phyloP scores from a whole-genome alignment of 2,888 invertebrate species.

The Ophioninae sp. region DNA sequence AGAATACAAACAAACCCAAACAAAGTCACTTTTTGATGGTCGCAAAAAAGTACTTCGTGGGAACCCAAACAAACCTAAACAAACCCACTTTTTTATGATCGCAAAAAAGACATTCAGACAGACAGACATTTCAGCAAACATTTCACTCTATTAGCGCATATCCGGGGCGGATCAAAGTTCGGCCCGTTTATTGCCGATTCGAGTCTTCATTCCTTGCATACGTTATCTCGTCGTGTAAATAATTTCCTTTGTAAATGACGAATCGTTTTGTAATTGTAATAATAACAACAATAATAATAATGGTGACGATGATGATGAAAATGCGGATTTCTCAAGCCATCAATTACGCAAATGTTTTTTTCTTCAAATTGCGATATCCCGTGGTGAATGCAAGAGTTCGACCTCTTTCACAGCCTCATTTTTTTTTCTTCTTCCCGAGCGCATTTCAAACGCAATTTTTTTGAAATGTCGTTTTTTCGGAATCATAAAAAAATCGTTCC shows the following conservation, averaged over 20 bases:
- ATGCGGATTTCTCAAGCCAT: neutral
- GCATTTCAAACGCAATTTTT: too few species aligned
- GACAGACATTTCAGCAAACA: too few species aligned
- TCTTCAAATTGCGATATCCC: neutral
- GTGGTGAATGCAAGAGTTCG: neutral
- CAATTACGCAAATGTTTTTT: neutral
- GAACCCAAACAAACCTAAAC: too few species aligned
- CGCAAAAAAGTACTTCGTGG: too few species aligned
- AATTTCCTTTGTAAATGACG: slow-evolving; percentile 25
- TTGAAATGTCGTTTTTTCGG: too few species aligned
- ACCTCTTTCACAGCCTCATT: too few species aligned
- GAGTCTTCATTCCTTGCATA: neutral
- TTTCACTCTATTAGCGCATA: neutral
- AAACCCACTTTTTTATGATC: too few species aligned
- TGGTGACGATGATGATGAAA: slow-evolving; percentile 37
- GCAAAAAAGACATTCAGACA: too few species aligned
- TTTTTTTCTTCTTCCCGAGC: too few species aligned
- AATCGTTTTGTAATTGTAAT: slow-evolving; percentile 37
- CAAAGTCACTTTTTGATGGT: too few species aligned
- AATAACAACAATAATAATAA: neutral
- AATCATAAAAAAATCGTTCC: too few species aligned
- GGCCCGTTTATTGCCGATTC: neutral
- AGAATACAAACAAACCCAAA: too few species aligned
- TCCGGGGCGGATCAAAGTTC: neutral
- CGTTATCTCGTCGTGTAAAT: slow-evolving; percentile 40